Percentiles rank a stretch among this genome's conserved stretches.
phyloP scores from a whole-genome alignment of 2,113 vertebrate species.

The Polypterus senegalus region DNA sequence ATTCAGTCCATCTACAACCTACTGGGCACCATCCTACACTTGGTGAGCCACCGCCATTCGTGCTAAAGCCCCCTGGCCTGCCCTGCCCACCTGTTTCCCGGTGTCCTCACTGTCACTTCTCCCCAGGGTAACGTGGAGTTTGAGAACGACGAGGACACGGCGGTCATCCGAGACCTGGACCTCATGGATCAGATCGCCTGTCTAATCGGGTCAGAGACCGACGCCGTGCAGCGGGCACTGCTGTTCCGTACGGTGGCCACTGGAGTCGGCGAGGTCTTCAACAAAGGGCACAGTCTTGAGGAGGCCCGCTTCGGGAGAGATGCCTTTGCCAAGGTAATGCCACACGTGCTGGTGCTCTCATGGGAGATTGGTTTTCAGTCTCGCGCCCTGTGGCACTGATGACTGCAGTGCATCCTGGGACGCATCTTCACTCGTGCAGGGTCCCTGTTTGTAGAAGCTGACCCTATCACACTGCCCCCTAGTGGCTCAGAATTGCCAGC shows the following conservation, averaged over 20 bases:
- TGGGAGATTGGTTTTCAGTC: no score
- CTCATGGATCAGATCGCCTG: slow-evolving; percentile 42
- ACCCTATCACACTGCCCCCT: no score
- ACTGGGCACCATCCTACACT: slow-evolving; percentile 64
- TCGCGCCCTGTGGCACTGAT: no score
- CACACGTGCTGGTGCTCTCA: no score
- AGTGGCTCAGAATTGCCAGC: no score
- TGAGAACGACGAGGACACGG: slow-evolving; percentile 39
- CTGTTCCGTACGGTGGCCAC: slow-evolving; percentile 74
- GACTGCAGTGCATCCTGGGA: no score
- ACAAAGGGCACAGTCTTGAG: slow-evolving; percentile 62
- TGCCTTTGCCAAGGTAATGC: slow-evolving; percentile 75
- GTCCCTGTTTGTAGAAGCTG: neutral
- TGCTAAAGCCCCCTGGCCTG: no score
- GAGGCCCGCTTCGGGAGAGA: slow-evolving; percentile 74
- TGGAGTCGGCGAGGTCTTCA: slow-evolving; percentile 73
- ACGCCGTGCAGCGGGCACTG: slow-evolving; percentile 43
- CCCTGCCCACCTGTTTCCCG: no score
- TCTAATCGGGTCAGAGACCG: slow-evolving; percentile 42
- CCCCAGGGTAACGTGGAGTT: slow-evolving; percentile 70
- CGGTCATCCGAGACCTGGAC: slow-evolving; percentile 31
- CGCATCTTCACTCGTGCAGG: neutral
- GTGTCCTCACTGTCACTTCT: neutral
- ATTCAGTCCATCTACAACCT: slow-evolving; percentile 53
- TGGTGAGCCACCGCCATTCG: slow-evolving; percentile 44